These are phyloP conservation scores for Distichodus sexfasciatus DNA, from an alignment of 2,797 vertebrate genomes.

Conservation along the genomic window DNA sequence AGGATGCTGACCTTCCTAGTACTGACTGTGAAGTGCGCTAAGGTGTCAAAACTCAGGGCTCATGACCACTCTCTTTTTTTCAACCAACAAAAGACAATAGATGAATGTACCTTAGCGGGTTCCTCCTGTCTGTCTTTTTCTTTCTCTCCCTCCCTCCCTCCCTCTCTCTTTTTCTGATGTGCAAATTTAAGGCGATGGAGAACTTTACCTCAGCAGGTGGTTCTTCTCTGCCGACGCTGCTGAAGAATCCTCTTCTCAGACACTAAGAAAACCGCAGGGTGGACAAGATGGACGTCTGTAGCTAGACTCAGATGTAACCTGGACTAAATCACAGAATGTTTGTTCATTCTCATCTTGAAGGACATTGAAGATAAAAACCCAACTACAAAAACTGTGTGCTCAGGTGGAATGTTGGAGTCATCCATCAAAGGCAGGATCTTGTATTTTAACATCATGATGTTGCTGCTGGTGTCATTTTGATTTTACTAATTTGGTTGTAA, in stretches of 20 bases:
- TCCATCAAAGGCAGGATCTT: background rate
- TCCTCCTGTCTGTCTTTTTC: conserved; percentile 45
- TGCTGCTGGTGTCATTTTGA: background rate
- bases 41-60: background rate
- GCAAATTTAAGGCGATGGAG: conserved; percentile 80
- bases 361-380: too few relatives aligned
- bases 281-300: conserved; percentile 22
- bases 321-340: conserved; percentile 6
- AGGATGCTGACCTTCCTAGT: conserved; percentile 2
- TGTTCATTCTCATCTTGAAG: background rate
- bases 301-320: conserved; percentile 10
- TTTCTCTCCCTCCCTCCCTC: conserved; percentile 29
- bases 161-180: conserved; percentile 30
- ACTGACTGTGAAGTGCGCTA: background rate
- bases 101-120: conserved; percentile 44
- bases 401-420: background rate
- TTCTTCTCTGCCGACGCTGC: conserved; percentile 98
- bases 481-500: background rate
- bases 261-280: conserved; percentile 35
- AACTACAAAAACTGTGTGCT: too few relatives aligned
- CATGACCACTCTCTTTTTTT: background rate
- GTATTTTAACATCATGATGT: background rate
- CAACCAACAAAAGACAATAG: background rate
- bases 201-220: conserved; percentile 95
- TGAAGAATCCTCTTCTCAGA: conserved; percentile 78